Evolutionary conservation across 2,797 vertebrate species (phyloP), one percentile per base, ranked within the genome.

Genomic region (Dallia pectoralis): DNA sequence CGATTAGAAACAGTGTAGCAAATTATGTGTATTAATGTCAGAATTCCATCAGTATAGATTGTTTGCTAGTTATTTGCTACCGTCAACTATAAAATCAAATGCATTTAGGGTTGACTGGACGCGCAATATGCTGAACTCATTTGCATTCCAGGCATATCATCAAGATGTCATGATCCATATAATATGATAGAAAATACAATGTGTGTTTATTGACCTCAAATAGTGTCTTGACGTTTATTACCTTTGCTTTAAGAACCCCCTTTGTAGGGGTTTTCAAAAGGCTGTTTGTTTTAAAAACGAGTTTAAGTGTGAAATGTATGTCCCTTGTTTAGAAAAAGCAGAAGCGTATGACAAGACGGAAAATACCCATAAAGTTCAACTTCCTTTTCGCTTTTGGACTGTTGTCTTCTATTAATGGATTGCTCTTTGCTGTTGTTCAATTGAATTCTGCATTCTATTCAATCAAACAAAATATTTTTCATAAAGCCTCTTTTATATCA

Each of bases 251-350:
- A 16, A 0, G 61, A 27, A 63, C 5, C 14, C 59, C 59, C 61
- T 9, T 22, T n/a, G n/a, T 62, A 29, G 29, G 29, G 15, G 4
- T 63, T 63, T 63, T 30, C 27, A 30, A 30, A 63, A 63, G 16
- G 25, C 32, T 0, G 1, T 44, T 63, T 16, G 51, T 49, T 18
- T 53, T 53, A 6, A 19, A 19, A 19, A 53, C n/a, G 51, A n/a
- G 2, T 53, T 53, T n/a, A 56, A 56, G 16, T 12, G n/a, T 56
- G 22, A 56, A 7, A 56, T 66, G 14, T 14, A 32, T 12, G 40
- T 65, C 1, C 53, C 70, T 32, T 73, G 18, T 3, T 78, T 1
- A 69, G 27, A 0, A 77, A 84, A 85, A 86, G 83, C 81, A 77
- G 78, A 86, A 83, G 72, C 0, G 18, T 53, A 1, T 2, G 6